phyloP scores from a whole-genome alignment of 2,797 vertebrate species.

The Lutjanus campechanus region DNA sequence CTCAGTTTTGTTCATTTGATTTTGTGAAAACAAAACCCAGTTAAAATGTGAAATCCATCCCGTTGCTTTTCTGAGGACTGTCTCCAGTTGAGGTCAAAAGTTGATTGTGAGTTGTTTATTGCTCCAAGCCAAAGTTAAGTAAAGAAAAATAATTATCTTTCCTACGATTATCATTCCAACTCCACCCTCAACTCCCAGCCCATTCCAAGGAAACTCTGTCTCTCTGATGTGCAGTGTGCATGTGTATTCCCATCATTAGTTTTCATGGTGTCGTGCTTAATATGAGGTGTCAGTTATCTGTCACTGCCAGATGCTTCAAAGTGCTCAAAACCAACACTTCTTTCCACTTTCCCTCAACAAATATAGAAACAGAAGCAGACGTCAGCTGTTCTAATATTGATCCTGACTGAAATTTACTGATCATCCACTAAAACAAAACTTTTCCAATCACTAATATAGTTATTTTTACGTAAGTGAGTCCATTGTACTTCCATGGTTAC shows the following conservation, averaged over 20 bases:
- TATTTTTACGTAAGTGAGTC: too few species aligned
- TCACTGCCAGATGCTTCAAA: conserved; percentile 28
- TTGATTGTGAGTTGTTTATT: conserved; percentile 37
- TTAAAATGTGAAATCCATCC: conserved; percentile 2
- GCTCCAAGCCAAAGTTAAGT: conserved; percentile 29
- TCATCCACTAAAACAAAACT: too few species aligned
- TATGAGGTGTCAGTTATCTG: conserved; percentile 24
- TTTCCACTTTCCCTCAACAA: conserved; percentile 9
- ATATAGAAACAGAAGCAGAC: background rate
- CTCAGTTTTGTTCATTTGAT: background rate
- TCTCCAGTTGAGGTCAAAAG: conserved; percentile 45
- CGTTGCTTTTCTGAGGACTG: background rate
- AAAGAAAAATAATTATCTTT: conserved; percentile 55
- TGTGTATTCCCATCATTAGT: conserved; percentile 39
- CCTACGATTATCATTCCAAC: conserved; percentile 58
- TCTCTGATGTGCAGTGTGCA: conserved; percentile 26
- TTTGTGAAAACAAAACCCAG: background rate
- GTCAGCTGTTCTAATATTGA: conserved; percentile 1
- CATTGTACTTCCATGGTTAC: background rate
- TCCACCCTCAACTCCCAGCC: conserved; percentile 44
- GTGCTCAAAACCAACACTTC: conserved; percentile 14
- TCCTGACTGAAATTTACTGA: conserved; percentile 2
- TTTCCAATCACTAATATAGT: too few species aligned
- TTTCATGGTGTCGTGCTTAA: conserved; percentile 39
- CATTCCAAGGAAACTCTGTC: background rate